phyloP scores from a whole-genome alignment of 2,113 vertebrate genomes.

The Callopanchax toddi region DNA sequence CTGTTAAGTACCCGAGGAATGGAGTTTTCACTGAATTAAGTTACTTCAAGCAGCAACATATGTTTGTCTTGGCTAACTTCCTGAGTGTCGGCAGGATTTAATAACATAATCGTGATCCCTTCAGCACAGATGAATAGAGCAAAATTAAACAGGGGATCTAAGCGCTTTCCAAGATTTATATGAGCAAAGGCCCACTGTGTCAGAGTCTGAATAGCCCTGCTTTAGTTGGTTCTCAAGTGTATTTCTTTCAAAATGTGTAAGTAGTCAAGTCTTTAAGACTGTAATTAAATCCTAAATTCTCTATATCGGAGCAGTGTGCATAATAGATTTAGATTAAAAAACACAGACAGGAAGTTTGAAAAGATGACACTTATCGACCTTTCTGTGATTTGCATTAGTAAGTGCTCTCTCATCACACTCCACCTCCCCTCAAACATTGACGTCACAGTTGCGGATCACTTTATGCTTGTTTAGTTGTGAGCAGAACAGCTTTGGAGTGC shows the following conservation, averaged over 20 bases:
- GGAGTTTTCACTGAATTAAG: not conserved
- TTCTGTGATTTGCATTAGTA: conserved; percentile 23
- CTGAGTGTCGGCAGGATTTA: too few relatives aligned
- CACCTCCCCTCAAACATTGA: conserved; percentile 1
- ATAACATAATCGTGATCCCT: not conserved
- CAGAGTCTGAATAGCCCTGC: not conserved
- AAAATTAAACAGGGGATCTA: not conserved
- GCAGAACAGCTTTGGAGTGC: not conserved
- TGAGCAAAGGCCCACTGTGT: not conserved
- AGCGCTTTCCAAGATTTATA: too few relatives aligned
- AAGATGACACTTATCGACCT: conserved; percentile 8
- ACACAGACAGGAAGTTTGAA: not conserved
- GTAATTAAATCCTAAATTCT: not conserved
- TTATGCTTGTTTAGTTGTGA: not conserved
- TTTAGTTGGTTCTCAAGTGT: not conserved
- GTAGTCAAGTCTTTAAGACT: not conserved
- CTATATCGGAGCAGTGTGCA: not conserved
- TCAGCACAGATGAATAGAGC: not conserved
- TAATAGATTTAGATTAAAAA: not conserved
- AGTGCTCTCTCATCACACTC: conserved; percentile 11
- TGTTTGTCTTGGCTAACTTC: not conserved
- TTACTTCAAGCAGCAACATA: not conserved
- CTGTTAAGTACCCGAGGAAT: too few relatives aligned
- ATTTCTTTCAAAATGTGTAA: not conserved
- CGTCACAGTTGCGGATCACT: conserved; percentile 8